Conservation (phyloP, 2,113 vertebrate species). For the Brachypteracias leptosomus region DNA sequence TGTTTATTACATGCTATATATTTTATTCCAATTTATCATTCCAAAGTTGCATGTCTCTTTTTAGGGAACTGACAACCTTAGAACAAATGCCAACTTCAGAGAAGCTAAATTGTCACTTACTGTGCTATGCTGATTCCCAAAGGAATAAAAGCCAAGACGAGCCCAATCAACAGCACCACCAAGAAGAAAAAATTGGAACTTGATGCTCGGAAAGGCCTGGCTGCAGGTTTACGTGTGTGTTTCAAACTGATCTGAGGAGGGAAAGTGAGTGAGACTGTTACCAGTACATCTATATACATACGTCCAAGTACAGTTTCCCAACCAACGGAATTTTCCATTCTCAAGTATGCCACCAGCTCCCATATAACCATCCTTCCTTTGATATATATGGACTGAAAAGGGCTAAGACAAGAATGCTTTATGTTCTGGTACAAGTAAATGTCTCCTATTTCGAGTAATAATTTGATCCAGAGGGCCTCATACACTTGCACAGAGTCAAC, state of each 20-base stretch:
- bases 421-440: fast-evolving
- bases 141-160: conserved; percentile 85
- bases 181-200: conserved; percentile 96
- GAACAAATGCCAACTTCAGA: neutral
- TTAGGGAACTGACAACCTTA: neutral
- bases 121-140: conserved; percentile 83
- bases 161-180: conserved; percentile 87
- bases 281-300: neutral
- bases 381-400: neutral
- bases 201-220: conserved; percentile 87
- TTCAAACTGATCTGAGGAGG: conserved; percentile 81
- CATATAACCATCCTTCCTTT: neutral
- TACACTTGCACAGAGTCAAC: neutral
- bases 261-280: neutral
- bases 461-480: neutral
- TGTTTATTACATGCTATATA: neutral
- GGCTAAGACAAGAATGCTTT: neutral
- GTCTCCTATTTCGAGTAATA: neutral
- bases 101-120: conserved; percentile 73
- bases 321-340: neutral
- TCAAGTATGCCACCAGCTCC: neutral
- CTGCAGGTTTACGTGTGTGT: conserved; percentile 84
- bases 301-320: neutral
- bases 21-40: neutral
- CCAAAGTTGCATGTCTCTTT: neutral